A percentile compares a stretch with the other conserved stretches of the same genome.
These are phyloP conservation scores for Diogma glabrata DNA, from an alignment of 2,888 invertebrate genomes.

Conservation along the genomic window DNA sequence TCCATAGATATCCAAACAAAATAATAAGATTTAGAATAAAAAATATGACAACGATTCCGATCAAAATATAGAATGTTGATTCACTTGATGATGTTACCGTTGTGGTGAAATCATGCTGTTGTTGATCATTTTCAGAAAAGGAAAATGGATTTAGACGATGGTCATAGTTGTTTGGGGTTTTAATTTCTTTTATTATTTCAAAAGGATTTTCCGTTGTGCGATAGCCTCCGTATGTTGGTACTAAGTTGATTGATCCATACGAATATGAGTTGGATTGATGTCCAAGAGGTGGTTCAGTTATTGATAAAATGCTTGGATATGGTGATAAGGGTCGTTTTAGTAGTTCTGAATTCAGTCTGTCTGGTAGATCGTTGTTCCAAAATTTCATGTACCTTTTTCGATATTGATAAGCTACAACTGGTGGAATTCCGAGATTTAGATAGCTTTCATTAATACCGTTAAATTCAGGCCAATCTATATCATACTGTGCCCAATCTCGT, in stretches of 20 bases:
- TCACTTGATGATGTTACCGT: constrained; percentile 15
- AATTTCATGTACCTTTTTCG: constrained; percentile 65
- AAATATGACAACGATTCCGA: constrained; percentile 56
- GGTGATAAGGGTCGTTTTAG: constrained; percentile 11
- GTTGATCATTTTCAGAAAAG: constrained; percentile 20
- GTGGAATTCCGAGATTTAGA: constrained; percentile 67
- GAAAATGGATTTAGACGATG: background rate
- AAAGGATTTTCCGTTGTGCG: background rate
- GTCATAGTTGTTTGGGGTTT: background rate
- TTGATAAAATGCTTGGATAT: constrained; percentile 14
- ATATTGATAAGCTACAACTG: constrained; percentile 61
- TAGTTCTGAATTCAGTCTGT: constrained; percentile 44
- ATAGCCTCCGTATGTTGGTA: background rate
- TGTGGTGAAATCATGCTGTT: constrained; percentile 40
- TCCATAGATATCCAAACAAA: constrained; percentile 21
- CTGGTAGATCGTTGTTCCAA: constrained; percentile 75
- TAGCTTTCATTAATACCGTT: constrained; percentile 62
- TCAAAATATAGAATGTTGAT: constrained; percentile 41
- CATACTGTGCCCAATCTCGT: constrained; percentile 55
- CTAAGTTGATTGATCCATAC: background rate
- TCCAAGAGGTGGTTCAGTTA: constrained; percentile 6
- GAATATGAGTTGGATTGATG: background rate
- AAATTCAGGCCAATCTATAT: constrained; percentile 77
- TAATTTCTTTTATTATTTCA: background rate
- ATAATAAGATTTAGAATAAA: constrained; percentile 53